Evolutionary conservation across 2,113 vertebrate genomes (phyloP).

Genomic region (Petrocephalus microphthalmus): DNA sequence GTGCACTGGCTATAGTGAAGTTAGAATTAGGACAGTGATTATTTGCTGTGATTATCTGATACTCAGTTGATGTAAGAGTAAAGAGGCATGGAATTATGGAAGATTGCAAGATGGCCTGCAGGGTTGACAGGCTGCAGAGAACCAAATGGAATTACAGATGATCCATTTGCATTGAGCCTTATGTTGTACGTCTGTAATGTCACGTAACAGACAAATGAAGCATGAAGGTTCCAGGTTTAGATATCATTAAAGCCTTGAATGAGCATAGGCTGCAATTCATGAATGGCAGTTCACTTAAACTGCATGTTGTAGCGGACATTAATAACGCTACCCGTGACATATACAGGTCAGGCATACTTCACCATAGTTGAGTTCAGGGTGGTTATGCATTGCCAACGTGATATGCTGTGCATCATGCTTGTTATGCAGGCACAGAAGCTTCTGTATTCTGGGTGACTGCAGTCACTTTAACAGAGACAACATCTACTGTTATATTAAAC

Average conservation of each 20-base stretch:
- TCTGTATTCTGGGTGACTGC: too few species aligned
- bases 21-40: background rate
- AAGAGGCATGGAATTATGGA: background rate
- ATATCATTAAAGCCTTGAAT: background rate
- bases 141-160: background rate
- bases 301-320: too few species aligned
- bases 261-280: too few species aligned
- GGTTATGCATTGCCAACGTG: too few species aligned
- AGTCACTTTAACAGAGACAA: too few species aligned
- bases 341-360: too few species aligned
- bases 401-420: too few species aligned
- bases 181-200: background rate
- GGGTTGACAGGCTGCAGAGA: background rate
- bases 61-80: background rate
- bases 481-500: too few species aligned
- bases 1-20: background rate
- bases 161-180: background rate
- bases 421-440: too few species aligned
- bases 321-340: too few species aligned
- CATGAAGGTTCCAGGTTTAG: background rate
- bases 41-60: background rate
- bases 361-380: too few species aligned
- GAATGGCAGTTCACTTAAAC: too few species aligned
- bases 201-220: background rate
- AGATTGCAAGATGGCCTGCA: background rate